Base-by-base conservation (phyloP, 1,140 invertebrate genomes). In the Drosophila sucinea region DNA sequence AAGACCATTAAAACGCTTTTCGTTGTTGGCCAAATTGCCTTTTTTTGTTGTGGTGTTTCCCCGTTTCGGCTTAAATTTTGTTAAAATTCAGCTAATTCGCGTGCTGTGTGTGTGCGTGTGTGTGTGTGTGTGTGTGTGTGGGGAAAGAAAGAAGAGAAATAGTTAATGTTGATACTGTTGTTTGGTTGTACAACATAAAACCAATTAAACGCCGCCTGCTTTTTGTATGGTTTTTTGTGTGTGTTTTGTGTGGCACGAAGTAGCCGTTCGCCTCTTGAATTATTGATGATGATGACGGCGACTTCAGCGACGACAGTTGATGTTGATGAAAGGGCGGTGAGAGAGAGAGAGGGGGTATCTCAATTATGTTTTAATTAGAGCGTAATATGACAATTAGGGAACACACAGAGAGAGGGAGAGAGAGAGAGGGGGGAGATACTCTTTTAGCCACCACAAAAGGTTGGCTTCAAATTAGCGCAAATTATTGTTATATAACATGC, bases 311-410 rank as follows among this genome's bases (percentile, higher is more conserved):
- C 35, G 35, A n/a, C 32, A 32, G 58, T 38, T 71, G 51, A 62
- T 70, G 70, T 10, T 10, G 4, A 33, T 10, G 35, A 51, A 47
- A 35, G 33, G 40, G 38, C 17, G 23, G 32, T 17, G 44, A 17
- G n/a, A 7, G 54, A 55, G 41, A 51, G 41, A 41, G 40, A 10
- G n/a, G n/a, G 30, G 38, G 30, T 23, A 41, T 27, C 58, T 57
- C 71, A 73, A 73, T 80, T 80, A 80, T 75, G 77, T 74, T 75
- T 75, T 80, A 80, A 80, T 80, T 80, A 80, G 77, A 80, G 77
- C 77, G 40, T 64, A 67, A 54, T 80, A 58, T 63, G 56, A 40
- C 56, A 29, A 30, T 25, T 51, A 51, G 44, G 8, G 23, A 23
- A 4, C 30, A 17, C 17, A 17, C 30, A 30, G 40, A 17, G 40